Percentiles rank a stretch among this genome's conserved stretches.
These are phyloP conservation scores for Onychomys leucogaster DNA, from an alignment of 2,797 vertebrate species.

Conservation along the genomic window DNA sequence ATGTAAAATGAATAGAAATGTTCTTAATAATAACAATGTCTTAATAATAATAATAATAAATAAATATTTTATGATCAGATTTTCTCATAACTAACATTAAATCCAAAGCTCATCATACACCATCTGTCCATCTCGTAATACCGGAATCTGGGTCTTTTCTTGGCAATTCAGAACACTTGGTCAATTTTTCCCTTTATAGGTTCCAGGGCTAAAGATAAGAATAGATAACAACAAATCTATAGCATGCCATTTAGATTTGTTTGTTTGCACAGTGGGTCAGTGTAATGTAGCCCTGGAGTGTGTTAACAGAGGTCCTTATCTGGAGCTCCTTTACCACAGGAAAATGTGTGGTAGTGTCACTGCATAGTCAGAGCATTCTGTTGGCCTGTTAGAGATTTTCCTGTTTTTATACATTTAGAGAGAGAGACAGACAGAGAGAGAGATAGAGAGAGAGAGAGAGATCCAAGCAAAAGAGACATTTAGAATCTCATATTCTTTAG, in stretches of 20 bases:
- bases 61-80: not conserved
- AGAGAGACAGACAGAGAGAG: not conserved
- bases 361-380: not conserved
- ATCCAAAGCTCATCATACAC: not conserved
- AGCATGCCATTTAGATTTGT: not conserved
- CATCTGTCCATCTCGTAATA: not conserved
- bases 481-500: not conserved
- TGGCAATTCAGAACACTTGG: constrained; percentile 16
- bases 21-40: too few relatives aligned
- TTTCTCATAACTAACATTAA: not conserved
- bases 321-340: not conserved
- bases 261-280: not conserved
- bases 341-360: not conserved
- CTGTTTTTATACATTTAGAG: not conserved
- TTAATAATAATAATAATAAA: not conserved
- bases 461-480: not conserved
- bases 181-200: not conserved
- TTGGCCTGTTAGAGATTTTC: not conserved
- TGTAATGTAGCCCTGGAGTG: not conserved
- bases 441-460: not conserved
- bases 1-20: too few relatives aligned
- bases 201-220: not conserved
- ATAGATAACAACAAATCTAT: not conserved
- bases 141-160: not conserved
- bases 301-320: not conserved